These are phyloP conservation scores for Euplagia quadripunctaria DNA, from an alignment of 2,888 invertebrate genomes.

Conservation along the genomic window DNA sequence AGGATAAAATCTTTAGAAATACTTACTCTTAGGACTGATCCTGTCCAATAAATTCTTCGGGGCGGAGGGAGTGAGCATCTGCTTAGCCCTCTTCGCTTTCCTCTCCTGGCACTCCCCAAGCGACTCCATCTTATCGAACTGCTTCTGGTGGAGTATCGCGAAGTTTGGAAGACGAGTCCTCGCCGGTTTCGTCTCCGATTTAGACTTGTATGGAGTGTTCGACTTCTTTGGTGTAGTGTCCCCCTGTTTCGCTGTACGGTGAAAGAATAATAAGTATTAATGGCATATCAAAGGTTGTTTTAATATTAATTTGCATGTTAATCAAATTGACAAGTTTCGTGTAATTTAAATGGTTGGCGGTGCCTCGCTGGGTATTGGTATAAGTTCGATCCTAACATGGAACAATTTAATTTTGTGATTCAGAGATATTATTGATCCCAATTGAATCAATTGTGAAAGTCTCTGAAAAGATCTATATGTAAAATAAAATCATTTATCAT, in stretches of 20 bases:
- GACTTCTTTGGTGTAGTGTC: conserved; percentile 47
- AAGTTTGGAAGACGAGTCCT: conserved; percentile 90
- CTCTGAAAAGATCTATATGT: no score
- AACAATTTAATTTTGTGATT: no score
- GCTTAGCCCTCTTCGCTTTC: conserved; percentile 77
- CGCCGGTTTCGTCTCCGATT: conserved; percentile 72
- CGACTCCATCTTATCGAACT: conserved; percentile 90
- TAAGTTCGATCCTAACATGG: no score
- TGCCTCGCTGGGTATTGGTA: no score
- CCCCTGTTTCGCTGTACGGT: conserved; percentile 61
- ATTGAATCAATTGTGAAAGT: no score
- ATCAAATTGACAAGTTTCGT: no score
- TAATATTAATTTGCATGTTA: no score
- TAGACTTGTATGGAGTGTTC: conserved; percentile 43
- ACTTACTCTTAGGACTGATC: conserved; percentile 69
- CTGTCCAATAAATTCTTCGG: conserved; percentile 59
- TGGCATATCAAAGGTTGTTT: neutral
- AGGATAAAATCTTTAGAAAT: neutral
- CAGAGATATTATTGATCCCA: no score
- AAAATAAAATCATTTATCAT: no score
- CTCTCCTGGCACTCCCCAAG: conserved; percentile 87
- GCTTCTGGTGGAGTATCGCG: conserved; percentile 89
- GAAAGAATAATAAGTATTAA: neutral
- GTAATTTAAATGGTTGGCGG: no score
- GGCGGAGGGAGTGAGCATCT: conserved; percentile 73